phyloP scores from a whole-genome alignment of 2,113 vertebrate species.

The Tetrax tetrax region DNA sequence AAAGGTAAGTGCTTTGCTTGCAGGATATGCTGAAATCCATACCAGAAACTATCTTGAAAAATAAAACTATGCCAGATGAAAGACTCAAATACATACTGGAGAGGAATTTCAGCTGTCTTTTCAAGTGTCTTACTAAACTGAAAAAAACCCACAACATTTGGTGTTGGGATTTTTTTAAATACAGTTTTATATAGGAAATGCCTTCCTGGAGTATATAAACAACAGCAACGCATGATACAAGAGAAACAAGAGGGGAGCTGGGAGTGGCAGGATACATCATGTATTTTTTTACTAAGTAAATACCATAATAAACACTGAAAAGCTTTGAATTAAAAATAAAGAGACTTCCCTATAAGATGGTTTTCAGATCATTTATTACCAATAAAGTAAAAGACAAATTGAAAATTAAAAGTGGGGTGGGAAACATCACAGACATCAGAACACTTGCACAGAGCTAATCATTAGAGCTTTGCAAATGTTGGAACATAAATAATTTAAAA shows the following conservation, averaged over 20 bases:
- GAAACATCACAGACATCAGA: conserved; percentile 44
- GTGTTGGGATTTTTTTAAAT: not conserved
- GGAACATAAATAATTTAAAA: conserved; percentile 57
- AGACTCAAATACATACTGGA: not conserved
- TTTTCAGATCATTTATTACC: conserved; percentile 76
- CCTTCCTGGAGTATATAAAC: not conserved
- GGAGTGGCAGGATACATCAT: not conserved
- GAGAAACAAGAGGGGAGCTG: not conserved
- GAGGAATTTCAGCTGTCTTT: conserved; percentile 14
- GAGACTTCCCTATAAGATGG: not conserved
- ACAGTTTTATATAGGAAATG: not conserved
- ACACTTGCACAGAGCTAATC: conserved; percentile 28
- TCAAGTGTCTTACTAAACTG: not conserved
- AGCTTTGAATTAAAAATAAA: conserved; percentile 23
- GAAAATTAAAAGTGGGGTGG: not conserved
- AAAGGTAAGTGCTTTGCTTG: not conserved
- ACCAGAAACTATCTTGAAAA: conserved; percentile 9
- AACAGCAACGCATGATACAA: not conserved
- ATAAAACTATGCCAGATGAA: not conserved
- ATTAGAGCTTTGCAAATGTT: conserved; percentile 61
- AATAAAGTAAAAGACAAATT: conserved; percentile 69
- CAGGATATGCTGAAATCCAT: not conserved
- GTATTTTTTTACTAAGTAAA: conserved; percentile 14
- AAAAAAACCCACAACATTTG: conserved; percentile 7
- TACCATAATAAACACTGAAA: not conserved